Evolutionary conservation across 2,113 vertebrate genomes (phyloP), one percentile per base, ranked within the genome.

Genomic region (Asarcornis scutulata): DNA sequence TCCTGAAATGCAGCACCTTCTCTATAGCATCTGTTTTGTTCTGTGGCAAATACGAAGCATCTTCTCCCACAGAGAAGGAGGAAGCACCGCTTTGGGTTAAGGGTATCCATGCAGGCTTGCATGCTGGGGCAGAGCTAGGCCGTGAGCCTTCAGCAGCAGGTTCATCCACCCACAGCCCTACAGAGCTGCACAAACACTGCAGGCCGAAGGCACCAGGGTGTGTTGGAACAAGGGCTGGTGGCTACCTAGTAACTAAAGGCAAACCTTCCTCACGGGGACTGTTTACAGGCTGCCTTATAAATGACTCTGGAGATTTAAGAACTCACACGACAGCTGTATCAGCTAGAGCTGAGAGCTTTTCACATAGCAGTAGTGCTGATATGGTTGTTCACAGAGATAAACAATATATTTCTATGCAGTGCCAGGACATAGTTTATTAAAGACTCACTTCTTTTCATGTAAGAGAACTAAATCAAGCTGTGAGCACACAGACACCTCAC

Each of bases 311-410:
- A 81, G 92, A 50, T 29, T 60, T 16, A 56, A 81, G 80, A 93
- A 56, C 66, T 62, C 67, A 6, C 64, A 29, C 5, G 72, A 79
- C 95, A 96, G 92, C 88, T 95, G 93, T 93, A 91, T 88, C 73
- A 79, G 55, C 42, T 81, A 55, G 76, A 68, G 83, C 6, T 72
- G 91, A 67, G 86, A 78, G 38, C 44, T 74, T 93, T 77, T 68
- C 88, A 88, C 92, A 92, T 95, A 76, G 86, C 80, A 16, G 32
- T 91, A 93, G 83, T 81, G 94, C 83, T 93, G 83, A 95, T 94
- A 93, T 3, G n/a, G 76, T 89, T 94, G 80, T 91, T 94, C 93
- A 95, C 21, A 12, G 73, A 93, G 93, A 75, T 88, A 94, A 95
- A 96, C 94, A 94, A 72, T 95, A 38, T 73, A n/a, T 86, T 95